Evolutionary conservation across 2,113 vertebrate genomes (phyloP), one percentile per base, ranked within the genome.

Genomic region (Alethe diademata): DNA sequence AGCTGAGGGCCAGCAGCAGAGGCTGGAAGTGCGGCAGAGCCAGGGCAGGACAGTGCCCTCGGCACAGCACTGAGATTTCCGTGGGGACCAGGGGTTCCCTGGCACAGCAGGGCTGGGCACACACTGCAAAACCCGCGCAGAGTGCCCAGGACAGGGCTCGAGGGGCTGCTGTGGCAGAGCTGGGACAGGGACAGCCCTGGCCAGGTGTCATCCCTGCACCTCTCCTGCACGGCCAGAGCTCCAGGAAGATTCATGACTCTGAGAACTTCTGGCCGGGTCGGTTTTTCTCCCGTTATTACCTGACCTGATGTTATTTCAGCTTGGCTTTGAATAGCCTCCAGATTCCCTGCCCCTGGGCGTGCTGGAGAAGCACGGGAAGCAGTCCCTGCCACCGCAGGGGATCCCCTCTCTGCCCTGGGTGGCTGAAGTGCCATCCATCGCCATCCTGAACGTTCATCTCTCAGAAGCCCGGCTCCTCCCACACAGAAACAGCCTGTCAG

Each of bases 81-180:
- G 53, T 11, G 48, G 74, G 91, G 70, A 60, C 22, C 45, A 14
- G 10, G 67, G 4, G 9, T 12, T 6, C 18, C n/a, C 31, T 20
- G 33, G 64, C 64, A 50, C 43, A 14, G 38, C 12, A 4, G 50
- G 8, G 40, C 40, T 40, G 40, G 40, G 40, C 40, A 40, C 38
- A 29, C 28, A 11, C 17, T 3, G 31, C 26, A 19, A 5, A 8
- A 12, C 0, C 16, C 40, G 0, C 0, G 16, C 19, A 13, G n/a
- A 25, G 35, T 3, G 16, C 6, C 54, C 8, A 8, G 69, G 51
- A 29, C 18, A 40, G 58, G 48, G 8, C 31, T 6, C 0, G 4
- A 31, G 60, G 33, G 16, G 71, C 61, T 78, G 56, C 35, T 19
- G 9, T 6, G 29, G 40, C 69, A 54, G 6, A 35, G 47, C 53